Evolutionary conservation across 2,113 vertebrate species (phyloP).

Genomic region (Raja brachyura): DNA sequence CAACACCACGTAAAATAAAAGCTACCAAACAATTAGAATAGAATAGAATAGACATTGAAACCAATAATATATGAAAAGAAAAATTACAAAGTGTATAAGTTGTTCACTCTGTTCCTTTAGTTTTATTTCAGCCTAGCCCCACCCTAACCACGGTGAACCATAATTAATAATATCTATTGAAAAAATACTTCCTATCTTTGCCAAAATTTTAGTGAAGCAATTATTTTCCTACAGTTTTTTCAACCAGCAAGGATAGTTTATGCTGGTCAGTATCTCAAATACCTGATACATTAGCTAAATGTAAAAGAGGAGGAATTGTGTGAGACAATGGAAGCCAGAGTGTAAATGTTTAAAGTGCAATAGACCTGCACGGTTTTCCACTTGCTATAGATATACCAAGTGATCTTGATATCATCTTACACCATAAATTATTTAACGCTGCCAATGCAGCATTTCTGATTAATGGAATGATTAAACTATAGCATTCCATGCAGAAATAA

Average conservation of each 20-base stretch:
- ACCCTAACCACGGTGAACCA: neutral
- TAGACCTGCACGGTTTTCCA: neutral
- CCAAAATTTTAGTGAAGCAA: neutral
- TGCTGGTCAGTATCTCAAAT: neutral
- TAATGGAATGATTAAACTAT: slow-evolving; percentile 13
- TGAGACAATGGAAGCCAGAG: neutral
- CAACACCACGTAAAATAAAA: neutral
- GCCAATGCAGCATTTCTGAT: neutral
- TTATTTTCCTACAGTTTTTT: neutral
- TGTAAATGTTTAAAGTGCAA: slow-evolving; percentile 8
- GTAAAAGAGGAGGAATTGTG: too few species aligned
- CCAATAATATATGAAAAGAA: too few species aligned
- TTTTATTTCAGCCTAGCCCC: too few species aligned
- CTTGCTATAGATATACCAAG: neutral
- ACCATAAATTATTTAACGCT: neutral
- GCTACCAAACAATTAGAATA: neutral
- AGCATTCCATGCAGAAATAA: neutral
- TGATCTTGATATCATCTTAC: neutral
- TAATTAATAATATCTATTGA: neutral
- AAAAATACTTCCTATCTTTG: neutral
- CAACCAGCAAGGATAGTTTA: neutral
- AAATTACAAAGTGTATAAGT: too few species aligned
- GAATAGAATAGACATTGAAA: neutral
- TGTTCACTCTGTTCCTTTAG: neutral
- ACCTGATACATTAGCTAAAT: neutral